Evolutionary conservation across 1,140 invertebrate species (phyloP).

Genomic region (Drosophila repletoides): DNA sequence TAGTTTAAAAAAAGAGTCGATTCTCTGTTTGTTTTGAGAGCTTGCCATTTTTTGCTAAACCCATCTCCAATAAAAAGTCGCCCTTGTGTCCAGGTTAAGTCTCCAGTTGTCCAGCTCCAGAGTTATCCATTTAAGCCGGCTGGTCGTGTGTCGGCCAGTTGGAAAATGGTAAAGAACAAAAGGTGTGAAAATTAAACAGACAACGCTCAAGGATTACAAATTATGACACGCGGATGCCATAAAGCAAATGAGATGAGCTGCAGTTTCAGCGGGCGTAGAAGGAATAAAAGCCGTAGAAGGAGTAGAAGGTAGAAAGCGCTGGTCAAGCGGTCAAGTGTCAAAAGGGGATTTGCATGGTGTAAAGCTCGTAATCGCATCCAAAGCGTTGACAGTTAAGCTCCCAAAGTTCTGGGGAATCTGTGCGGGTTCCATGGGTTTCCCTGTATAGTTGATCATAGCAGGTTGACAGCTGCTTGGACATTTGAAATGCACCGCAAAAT

Average conservation of each 20-base stretch:
- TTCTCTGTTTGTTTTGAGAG: too few species aligned
- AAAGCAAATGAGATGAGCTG: slow-evolving; percentile 57
- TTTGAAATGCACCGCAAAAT: slow-evolving; percentile 72
- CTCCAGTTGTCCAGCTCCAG: slow-evolving; percentile 2
- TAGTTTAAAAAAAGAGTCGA: too few species aligned
- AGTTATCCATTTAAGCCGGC: slow-evolving; percentile 46
- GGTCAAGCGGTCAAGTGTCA: slow-evolving; percentile 77
- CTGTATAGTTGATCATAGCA: slow-evolving; percentile 15
- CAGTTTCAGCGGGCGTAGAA: not conserved
- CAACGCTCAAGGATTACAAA: slow-evolving; percentile 74
- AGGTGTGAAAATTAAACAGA: slow-evolving; percentile 80
- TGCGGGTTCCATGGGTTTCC: slow-evolving; percentile 28
- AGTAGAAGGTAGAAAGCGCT: slow-evolving; percentile 7
- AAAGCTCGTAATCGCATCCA: too few species aligned
- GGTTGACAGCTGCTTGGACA: slow-evolving; percentile 48
- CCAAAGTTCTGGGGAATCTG: slow-evolving; percentile 10
- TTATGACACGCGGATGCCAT: slow-evolving; percentile 70
- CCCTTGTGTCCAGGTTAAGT: slow-evolving; percentile 2
- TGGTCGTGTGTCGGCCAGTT: slow-evolving; percentile 57
- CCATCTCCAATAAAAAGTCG: not conserved
- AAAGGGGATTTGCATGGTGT: slow-evolving; percentile 71
- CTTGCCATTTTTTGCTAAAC: too few species aligned
- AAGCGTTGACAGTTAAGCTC: slow-evolving; percentile 18
- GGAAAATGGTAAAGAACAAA: slow-evolving; percentile 47
- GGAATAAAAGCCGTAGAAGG: not conserved